Conservation (phyloP, 2,797 vertebrate species). For the Chloroceryle amazona region DNA sequence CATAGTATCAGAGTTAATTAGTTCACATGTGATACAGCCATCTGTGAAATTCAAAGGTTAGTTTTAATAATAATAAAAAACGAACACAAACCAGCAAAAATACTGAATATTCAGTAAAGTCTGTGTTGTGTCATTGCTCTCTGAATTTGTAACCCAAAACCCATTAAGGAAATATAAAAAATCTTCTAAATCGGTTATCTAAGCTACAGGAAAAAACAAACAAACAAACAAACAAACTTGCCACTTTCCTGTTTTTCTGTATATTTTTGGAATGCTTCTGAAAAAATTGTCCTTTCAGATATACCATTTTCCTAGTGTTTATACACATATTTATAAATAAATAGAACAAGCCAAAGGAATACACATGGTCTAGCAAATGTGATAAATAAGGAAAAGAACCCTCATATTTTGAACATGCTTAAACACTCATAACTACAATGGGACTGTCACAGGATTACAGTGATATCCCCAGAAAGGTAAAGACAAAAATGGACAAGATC, state of each 20-base stretch:
- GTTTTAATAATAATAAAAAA: neutral
- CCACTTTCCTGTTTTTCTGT: accelerated
- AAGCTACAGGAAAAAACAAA: neutral
- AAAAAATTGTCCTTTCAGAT: neutral
- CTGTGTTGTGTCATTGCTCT: neutral
- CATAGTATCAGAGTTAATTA: neutral
- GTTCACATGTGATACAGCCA: neutral
- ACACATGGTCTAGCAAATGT: accelerated
- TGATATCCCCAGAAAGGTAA: neutral
- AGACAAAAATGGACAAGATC: neutral
- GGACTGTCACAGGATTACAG: neutral
- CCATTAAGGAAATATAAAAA: neutral
- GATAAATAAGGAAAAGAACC: accelerated
- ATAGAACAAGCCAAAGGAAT: neutral
- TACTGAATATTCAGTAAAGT: neutral
- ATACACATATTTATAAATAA: neutral
- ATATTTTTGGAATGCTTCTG: neutral
- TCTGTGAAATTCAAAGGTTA: neutral
- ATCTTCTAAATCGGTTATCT: neutral
- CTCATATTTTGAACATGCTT: neutral
- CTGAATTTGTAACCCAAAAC: neutral
- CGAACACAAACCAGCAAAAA: neutral
- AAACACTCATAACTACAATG: neutral
- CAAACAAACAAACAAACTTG: neutral
- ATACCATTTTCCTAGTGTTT: neutral